Evolutionary conservation across 2,888 invertebrate genomes (phyloP), one percentile per base, ranked within the genome.

Genomic region (Sesia apiformis): DNA sequence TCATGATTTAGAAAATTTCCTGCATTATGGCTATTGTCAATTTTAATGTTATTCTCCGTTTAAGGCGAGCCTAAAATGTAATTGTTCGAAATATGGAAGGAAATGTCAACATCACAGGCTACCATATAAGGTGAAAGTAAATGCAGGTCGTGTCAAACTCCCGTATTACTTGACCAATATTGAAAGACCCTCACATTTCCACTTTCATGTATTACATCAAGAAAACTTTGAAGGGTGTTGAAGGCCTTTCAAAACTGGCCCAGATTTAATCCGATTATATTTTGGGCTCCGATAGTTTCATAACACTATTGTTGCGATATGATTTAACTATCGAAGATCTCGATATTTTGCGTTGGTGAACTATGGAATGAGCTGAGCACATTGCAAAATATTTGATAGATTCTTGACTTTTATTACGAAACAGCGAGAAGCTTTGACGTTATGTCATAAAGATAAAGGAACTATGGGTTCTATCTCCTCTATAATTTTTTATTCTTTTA

Each of bases 261-360:
- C 54, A 56, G 58, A 58, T 52, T 51, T 64, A 60, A 63, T 63
- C 60, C 55, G 56, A 67, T 67, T 64, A 41, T 41, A 55, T 54
- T 57, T 53, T 40, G 5, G 52, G 41, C 43, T 51, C 40, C 43
- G 52, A 55, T 53, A 39, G 51, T 59, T 56, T 56, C 53, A 57
- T 41, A 61, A 61, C 41, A 43, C 57, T 52, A 61, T 61, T 61
- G 61, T 60, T 56, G 52, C 50, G 7, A 53, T 54, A 50, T 54
- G 56, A 54, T 60, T 55, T 55, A 54, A 8, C 41, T 51, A 53
- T 55, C 53, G 43, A 23, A 53, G 55, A 53, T 54, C 50, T 23
- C 38, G 52, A 55, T 57, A 57, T 55, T 57, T 57, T 51, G 54
- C 38, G 50, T 40, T 52, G 39, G 23, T 55, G 51, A 57, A 50